These are phyloP conservation scores for Leptinotarsa undecemlineata DNA, from an alignment of 1,140 invertebrate genomes.

Conservation along the genomic window DNA sequence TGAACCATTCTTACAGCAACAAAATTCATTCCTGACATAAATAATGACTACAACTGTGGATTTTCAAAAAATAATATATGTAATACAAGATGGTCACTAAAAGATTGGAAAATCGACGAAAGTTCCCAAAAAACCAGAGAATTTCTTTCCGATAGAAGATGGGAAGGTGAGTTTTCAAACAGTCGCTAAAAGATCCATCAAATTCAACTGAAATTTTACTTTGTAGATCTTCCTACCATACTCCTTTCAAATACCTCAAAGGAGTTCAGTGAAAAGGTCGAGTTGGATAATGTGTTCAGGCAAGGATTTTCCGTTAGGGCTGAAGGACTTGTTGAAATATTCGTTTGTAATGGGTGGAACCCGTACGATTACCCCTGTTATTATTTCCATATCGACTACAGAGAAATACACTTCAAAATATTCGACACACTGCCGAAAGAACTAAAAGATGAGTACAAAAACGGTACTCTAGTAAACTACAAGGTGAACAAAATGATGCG, in stretches of 20 bases:
- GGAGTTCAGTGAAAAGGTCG: constrained; percentile 37
- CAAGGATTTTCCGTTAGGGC: constrained; percentile 42
- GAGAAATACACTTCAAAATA: constrained; percentile 36
- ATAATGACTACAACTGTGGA: constrained; percentile 43
- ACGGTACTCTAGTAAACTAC: not conserved
- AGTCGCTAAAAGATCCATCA: not conserved
- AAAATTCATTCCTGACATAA: constrained; percentile 41
- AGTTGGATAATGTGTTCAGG: constrained; percentile 36
- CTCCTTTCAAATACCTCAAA: constrained; percentile 32
- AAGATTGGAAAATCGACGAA: constrained; percentile 43
- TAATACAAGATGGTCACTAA: constrained; percentile 37
- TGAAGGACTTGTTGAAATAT: constrained; percentile 36
- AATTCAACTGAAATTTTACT: not conserved
- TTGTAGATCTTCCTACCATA: constrained; percentile 39
- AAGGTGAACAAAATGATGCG: not conserved
- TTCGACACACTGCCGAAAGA: constrained; percentile 23
- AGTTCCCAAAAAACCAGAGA: constrained; percentile 41
- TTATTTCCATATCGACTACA: constrained; percentile 37
- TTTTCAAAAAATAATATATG: constrained; percentile 41
- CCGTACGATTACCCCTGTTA: constrained; percentile 45
- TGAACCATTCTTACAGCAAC: constrained; percentile 32
- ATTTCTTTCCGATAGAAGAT: constrained; percentile 41
- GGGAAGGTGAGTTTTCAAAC: constrained; percentile 40
- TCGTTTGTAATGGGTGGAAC: constrained; percentile 42
- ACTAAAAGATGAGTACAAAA: constrained; percentile 15